phyloP scores from a whole-genome alignment of 2,888 invertebrate genomes.

The Eugnorisma glareosa region DNA sequence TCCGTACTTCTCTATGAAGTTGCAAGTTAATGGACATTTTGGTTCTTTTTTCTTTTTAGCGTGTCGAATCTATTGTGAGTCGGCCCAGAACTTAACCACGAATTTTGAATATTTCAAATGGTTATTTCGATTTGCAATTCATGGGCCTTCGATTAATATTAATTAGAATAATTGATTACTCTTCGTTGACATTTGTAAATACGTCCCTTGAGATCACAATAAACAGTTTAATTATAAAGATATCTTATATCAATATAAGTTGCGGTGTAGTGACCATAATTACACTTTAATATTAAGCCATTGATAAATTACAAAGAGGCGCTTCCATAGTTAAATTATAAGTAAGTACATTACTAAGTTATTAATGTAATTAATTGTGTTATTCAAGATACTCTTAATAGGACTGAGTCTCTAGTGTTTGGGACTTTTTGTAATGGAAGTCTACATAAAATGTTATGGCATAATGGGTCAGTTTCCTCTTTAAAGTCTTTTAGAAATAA shows the following conservation, averaged over 20 bases:
- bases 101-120: background rate
- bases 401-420: conserved; percentile 2
- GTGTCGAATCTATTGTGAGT: background rate
- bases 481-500: background rate
- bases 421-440: conserved; percentile 55
- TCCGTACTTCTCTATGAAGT: background rate
- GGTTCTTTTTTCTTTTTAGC: background rate
- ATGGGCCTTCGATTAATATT: no score
- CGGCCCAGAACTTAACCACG: background rate
- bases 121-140: background rate
- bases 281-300: conserved; percentile 56
- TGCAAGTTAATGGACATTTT: background rate
- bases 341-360: conserved; percentile 58
- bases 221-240: background rate
- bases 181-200: background rate
- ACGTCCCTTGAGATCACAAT: conserved; percentile 25
- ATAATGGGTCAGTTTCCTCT: background rate
- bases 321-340: conserved; percentile 66
- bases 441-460: conserved; percentile 33
- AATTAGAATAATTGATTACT: no score
- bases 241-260: conserved; percentile 18
- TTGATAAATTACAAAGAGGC: conserved; percentile 60
- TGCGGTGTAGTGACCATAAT: conserved; percentile 59
- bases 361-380: conserved; percentile 36
- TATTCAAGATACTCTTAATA: conserved; percentile 16